Evolutionary conservation across 2,888 invertebrate genomes (phyloP).

Genomic region (Villa cingulata): DNA sequence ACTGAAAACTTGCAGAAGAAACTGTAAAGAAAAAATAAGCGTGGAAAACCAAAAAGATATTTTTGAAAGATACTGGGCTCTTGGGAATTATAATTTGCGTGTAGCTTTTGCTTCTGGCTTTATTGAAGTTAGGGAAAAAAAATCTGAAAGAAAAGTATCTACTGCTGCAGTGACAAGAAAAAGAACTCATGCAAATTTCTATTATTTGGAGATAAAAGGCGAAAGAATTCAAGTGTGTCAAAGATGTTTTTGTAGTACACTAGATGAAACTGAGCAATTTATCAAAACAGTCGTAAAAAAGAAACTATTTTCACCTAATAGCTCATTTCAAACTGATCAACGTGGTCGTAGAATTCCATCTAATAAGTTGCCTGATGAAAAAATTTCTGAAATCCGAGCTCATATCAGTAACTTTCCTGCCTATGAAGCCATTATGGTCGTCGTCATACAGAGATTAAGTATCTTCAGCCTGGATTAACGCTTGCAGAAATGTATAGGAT

Average conservation of each 20-base stretch:
- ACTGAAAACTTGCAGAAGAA: not conserved
- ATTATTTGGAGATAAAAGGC: slow-evolving; percentile 6
- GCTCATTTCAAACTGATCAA: not conserved
- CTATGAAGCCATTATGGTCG: slow-evolving; percentile 10
- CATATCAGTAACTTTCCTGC: slow-evolving; percentile 12
- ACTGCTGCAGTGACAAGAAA: slow-evolving; percentile 3
- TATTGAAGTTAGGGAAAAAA: not conserved
- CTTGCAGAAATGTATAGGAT: slow-evolving; percentile 10
- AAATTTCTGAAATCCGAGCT: slow-evolving; percentile 5
- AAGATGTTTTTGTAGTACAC: slow-evolving; percentile 9
- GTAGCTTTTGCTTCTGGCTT: not conserved
- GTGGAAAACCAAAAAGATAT: not conserved
- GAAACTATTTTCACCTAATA: not conserved
- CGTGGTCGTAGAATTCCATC: not conserved
- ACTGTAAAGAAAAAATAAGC: not conserved
- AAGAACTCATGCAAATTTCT: not conserved
- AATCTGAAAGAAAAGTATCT: not conserved
- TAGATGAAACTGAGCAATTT: slow-evolving; percentile 9
- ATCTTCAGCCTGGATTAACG: not conserved
- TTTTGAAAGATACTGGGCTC: not conserved
- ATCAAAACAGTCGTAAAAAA: slow-evolving; percentile 7
- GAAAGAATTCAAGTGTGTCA: slow-evolving; percentile 8
- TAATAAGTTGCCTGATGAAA: slow-evolving; percentile 4
- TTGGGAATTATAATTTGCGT: not conserved
- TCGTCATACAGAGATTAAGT: slow-evolving; percentile 1